Conservation (phyloP, 2,888 invertebrate genomes). For the Trichogramma evanescens region DNA sequence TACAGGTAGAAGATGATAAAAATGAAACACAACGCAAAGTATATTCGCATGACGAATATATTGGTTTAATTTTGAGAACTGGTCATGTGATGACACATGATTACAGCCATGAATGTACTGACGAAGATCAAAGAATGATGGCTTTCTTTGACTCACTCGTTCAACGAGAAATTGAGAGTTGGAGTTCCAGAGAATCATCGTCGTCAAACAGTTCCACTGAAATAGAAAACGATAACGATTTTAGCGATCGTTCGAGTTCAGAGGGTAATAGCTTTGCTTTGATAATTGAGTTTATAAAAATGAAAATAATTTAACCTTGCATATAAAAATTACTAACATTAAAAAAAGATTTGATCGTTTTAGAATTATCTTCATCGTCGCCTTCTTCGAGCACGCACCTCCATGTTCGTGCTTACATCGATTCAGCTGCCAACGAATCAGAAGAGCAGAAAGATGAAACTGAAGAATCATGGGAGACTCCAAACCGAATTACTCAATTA, state of each 20-base stretch:
- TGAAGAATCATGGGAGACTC: constrained; percentile 47
- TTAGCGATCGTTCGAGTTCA: constrained; percentile 46
- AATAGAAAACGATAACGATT: constrained; percentile 39
- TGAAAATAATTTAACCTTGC: neutral
- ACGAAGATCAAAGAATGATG: constrained; percentile 92
- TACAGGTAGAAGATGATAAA: constrained; percentile 38
- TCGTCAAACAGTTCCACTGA: constrained; percentile 36
- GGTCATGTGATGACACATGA: constrained; percentile 82
- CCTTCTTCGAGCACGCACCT: too few species aligned
- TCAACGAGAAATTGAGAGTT: constrained; percentile 81
- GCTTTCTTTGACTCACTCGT: constrained; percentile 92
- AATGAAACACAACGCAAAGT: constrained; percentile 54
- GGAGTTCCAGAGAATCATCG: constrained; percentile 55
- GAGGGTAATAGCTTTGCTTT: constrained; percentile 31
- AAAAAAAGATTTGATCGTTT: too few species aligned
- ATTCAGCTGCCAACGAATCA: too few species aligned
- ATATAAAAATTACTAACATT: too few species aligned
- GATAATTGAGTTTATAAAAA: neutral
- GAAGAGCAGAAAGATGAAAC: constrained; percentile 26
- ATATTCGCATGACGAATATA: constrained; percentile 75
- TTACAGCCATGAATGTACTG: constrained; percentile 78
- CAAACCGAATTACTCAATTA: constrained; percentile 65
- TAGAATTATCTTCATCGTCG: too few species aligned
- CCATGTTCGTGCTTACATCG: too few species aligned
- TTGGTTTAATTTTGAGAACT: constrained; percentile 70